Base-by-base conservation (phyloP, 2,888 invertebrate species). In the Netelia melanura region DNA sequence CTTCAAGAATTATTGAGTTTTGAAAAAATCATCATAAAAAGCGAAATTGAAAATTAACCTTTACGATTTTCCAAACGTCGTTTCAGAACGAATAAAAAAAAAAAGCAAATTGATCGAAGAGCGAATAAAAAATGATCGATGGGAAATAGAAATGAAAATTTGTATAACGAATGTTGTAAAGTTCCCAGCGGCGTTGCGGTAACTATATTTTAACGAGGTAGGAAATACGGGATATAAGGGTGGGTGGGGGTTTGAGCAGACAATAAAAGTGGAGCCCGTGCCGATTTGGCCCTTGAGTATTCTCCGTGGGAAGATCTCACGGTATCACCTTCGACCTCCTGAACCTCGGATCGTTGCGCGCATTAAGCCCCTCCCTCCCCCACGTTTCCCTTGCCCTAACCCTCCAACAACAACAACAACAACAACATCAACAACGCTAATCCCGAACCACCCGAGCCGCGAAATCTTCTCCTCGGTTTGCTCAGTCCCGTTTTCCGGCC, bases 231-330 rank as follows among this genome's bases (percentile, higher is more conserved):
- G 23, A 52, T 8, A 44, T 62, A 54, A 25, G 44, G 11, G 70
- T 11, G 65, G 10, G 44, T 38, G 62, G 58, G 14, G 56, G 52
- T 44, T 71, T 1, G 54, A 61, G 72, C 76, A 67, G 77, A 80
- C 77, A 81, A 84, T 86, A 83, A 80, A 81, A 81, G 80, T 85
- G 64, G 79, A 75, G 81, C 77, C 70, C 52, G 77, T 70, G 80
- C 67, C 61, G 85, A 79, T 79, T 85, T 64, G 81, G 77, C 72
- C 77, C 64, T 81, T 56, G 77, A 38, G 75, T 62, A 75, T 84
- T 87, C 88, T 90, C 56, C 91, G 91, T 91, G 92, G 91, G 92
- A 92, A 92, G 90, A 91, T 92, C 91, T 91, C 92, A 92, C 91
- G 91, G 90, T 85, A 89, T 84, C 88, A 91, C 90, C 91, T 90